These are phyloP conservation scores for Cerceris rybyensis DNA, from an alignment of 2,888 invertebrate genomes.

Conservation along the genomic window DNA sequence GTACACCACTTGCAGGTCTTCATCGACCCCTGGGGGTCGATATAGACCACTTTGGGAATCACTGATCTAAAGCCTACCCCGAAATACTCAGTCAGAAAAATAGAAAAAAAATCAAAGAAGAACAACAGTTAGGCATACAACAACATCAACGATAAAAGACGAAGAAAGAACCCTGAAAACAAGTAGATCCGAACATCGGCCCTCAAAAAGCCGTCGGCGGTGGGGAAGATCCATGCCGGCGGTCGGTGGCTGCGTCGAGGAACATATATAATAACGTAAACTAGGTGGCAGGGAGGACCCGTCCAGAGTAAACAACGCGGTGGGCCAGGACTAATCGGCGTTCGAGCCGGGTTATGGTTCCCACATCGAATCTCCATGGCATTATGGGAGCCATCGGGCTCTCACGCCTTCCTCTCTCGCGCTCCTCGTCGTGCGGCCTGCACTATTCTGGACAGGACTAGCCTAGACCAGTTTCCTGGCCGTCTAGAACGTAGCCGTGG, in stretches of 20 bases:
- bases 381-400: slow-evolving; percentile 70
- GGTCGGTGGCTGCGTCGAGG: slow-evolving; percentile 64
- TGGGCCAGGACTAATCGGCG: slow-evolving; percentile 75
- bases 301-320: slow-evolving; percentile 75
- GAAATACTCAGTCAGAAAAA: not conserved
- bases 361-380: slow-evolving; percentile 70
- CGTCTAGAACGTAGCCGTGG: slow-evolving; percentile 25
- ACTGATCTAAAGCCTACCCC: no score
- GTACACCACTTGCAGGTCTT: no score
- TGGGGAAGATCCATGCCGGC: slow-evolving; percentile 61
- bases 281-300: slow-evolving; percentile 72
- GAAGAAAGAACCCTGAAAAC: not conserved
- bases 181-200: not conserved
- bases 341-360: slow-evolving; percentile 73
- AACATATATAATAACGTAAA: slow-evolving; percentile 73
- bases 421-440: slow-evolving; percentile 8
- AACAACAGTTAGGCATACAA: not conserved
- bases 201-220: slow-evolving; percentile 57
- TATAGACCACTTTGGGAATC: no score
- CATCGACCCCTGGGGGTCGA: no score
- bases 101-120: not conserved
- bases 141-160: not conserved
- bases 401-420: slow-evolving; percentile 57
- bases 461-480: slow-evolving; percentile 60
- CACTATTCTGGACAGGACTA: slow-evolving; percentile 27